A percentile compares a stretch with the other conserved stretches of the same genome.
These are phyloP conservation scores for Paratilapia polleni DNA, from an alignment of 2,113 vertebrate genomes.

Conservation along the genomic window DNA sequence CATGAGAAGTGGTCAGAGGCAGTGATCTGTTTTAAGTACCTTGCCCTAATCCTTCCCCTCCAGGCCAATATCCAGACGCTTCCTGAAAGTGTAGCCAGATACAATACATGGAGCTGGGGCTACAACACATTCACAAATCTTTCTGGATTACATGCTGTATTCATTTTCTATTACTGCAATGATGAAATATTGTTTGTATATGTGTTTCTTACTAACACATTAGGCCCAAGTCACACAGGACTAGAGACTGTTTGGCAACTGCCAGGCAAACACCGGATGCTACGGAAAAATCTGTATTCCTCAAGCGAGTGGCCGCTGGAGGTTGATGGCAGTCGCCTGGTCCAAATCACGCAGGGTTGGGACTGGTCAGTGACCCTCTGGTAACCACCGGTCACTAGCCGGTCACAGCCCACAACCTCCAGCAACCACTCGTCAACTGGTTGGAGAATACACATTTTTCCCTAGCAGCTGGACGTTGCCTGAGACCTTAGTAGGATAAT, in stretches of 20 bases:
- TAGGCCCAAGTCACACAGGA: neutral
- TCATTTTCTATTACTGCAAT: neutral
- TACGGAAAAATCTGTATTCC: neutral
- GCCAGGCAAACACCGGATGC: no score
- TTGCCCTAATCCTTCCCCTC: conserved; percentile 51
- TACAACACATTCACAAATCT: conserved; percentile 14
- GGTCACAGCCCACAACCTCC: neutral
- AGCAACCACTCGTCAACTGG: neutral
- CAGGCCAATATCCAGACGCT: conserved; percentile 45
- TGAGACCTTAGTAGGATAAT: neutral
- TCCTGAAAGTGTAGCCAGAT: conserved; percentile 28
- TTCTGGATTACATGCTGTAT: neutral
- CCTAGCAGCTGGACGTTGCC: neutral
- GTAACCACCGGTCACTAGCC: neutral
- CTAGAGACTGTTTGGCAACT: no score
- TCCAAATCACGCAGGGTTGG: neutral
- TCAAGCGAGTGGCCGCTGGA: neutral
- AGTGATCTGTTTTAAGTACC: conserved; percentile 45
- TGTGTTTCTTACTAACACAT: neutral
- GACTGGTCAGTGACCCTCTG: neutral
- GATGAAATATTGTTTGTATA: neutral
- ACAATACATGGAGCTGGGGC: neutral
- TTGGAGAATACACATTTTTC: neutral
- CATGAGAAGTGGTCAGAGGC: conserved; percentile 10
- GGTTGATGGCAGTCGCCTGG: no score